Conservation (phyloP, 2,797 vertebrate species). For the Vultur gryphus region DNA sequence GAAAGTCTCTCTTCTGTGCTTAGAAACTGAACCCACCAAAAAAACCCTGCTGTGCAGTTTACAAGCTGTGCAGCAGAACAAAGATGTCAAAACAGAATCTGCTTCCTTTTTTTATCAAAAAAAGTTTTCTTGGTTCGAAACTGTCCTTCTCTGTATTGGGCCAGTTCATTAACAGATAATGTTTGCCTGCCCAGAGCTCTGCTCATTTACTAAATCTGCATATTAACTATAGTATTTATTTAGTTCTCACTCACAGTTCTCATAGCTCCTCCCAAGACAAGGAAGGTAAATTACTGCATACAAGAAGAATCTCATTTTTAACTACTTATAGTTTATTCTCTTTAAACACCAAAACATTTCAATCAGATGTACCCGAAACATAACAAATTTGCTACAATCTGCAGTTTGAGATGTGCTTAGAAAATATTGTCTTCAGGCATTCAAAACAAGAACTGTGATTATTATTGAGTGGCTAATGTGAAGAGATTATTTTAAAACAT, state of each 20-base stretch:
- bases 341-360: background rate
- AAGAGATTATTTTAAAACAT: background rate
- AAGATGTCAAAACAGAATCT: conserved; percentile 12
- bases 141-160: background rate
- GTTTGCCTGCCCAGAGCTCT: background rate
- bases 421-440: background rate
- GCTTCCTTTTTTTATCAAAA: background rate
- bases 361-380: background rate
- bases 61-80: background rate
- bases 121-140: background rate
- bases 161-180: background rate
- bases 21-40: background rate
- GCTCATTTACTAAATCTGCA: background rate
- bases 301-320: background rate
- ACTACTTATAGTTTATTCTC: background rate
- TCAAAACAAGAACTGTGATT: background rate
- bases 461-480: background rate
- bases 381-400: background rate
- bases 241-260: background rate
- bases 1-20: background rate
- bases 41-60: background rate
- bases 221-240: background rate
- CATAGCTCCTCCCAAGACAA: background rate
- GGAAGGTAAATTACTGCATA: background rate
- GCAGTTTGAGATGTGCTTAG: background rate